Evolutionary conservation across 2,113 vertebrate species (phyloP).

Genomic region (Otolemur garnettii): DNA sequence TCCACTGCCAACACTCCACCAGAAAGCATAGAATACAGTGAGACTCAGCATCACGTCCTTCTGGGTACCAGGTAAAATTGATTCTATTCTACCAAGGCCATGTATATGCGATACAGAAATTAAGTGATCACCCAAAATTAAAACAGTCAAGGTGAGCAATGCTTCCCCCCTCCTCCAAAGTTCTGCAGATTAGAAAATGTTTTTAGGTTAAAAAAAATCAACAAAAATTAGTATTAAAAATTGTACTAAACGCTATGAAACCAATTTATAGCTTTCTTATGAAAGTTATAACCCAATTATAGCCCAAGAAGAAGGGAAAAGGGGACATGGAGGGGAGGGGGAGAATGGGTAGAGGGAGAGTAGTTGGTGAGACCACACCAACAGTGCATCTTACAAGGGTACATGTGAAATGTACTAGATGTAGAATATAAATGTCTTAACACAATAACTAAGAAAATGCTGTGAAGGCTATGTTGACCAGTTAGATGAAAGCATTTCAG

Average conservation of each 20-base stretch:
- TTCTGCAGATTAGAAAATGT: constrained; percentile 66
- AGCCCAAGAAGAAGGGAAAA: too few relatives aligned
- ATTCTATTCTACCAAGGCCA: constrained; percentile 66
- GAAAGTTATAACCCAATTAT: too few relatives aligned
- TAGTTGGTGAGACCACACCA: too few relatives aligned
- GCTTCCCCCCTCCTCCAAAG: constrained; percentile 17
- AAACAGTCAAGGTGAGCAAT: constrained; percentile 61
- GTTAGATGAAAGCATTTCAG: too few relatives aligned
- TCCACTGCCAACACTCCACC: constrained; percentile 50
- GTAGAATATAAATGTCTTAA: too few relatives aligned
- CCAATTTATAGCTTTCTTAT: too few relatives aligned
- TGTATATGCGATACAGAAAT: constrained; percentile 46
- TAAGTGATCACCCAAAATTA: constrained; percentile 73
- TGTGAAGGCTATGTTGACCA: too few relatives aligned
- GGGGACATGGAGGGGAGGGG: too few relatives aligned
- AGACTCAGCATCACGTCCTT: constrained; percentile 53
- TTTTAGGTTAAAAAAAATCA: constrained; percentile 21
- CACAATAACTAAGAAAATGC: too few relatives aligned
- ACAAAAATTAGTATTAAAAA: constrained; percentile 18
- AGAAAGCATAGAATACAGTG: constrained; percentile 62
- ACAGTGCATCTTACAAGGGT: too few relatives aligned
- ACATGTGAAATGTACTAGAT: too few relatives aligned
- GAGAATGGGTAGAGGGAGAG: too few relatives aligned
- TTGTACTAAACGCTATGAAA: not conserved
- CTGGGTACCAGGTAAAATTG: constrained; percentile 50